Base-by-base conservation (phyloP, 2,113 vertebrate species). In the Leiothrix lutea region DNA sequence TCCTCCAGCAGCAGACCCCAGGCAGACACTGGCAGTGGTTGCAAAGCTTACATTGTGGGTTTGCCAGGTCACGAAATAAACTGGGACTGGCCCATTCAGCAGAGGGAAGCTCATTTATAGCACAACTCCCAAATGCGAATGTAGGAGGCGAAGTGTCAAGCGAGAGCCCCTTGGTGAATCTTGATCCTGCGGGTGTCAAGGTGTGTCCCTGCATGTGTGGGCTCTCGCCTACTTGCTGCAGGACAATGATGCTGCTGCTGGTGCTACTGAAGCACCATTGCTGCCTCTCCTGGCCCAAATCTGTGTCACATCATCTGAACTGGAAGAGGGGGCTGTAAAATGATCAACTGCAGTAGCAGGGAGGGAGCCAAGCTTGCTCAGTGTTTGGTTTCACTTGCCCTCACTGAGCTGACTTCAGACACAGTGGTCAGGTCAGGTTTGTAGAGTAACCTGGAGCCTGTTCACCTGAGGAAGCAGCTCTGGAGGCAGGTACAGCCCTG, bases 401-500 rank as follows among this genome's bases (percentile, higher is more conserved):
- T 82, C 1, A 5, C 5, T 29, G 80, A 42, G 31, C 54, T 33
- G 5, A n/a, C 54, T 75, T 57, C 7, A 23, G 89, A 64, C 1
- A 16, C 35, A 47, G 47, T 0, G 3, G n/a, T 56, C 70, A 81
- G 2, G 11, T 29, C 53, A 78, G 73, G 53, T 23, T 78, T 58
- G 77, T n/a, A 23, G 71, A 54, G 33, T 36, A 82, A 51, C 33
- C 29, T 21, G 15, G 11, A 18, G 42, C 60, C 50, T 28, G 15
- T 9, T 51, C 48, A 19, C 3, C 1, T 1, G 42, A 70, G 47
- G 58, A 70, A 35, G 5, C 20, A 26, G 69, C 44, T 40, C n/a
- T 17, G 40, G 1, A 74, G 77, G 57, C 26, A 48, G 69, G 56
- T 10, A 9, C 0, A 0, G 9, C 28, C 45, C 40, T 0, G 2